phyloP scores from a whole-genome alignment of 2,113 vertebrate genomes.

The Osmerus eperlanus region DNA sequence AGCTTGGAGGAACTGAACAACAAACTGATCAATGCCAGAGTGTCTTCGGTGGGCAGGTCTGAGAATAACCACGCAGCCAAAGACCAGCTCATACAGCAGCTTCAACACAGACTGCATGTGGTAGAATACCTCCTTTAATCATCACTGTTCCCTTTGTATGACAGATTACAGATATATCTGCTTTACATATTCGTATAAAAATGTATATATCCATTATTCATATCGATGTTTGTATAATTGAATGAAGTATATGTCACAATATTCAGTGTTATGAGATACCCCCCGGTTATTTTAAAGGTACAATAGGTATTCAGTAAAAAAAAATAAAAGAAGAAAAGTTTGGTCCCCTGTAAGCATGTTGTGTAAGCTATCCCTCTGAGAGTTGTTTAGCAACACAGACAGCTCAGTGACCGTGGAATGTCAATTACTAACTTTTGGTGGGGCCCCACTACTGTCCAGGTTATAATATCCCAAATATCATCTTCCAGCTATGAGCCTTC shows the following conservation, averaged over 20 bases:
- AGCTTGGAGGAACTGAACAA: slow-evolving; percentile 80
- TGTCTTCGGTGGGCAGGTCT: slow-evolving; percentile 70
- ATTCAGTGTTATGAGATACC: neutral
- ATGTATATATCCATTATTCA: neutral
- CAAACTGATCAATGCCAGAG: slow-evolving; percentile 81
- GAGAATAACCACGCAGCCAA: slow-evolving; percentile 72
- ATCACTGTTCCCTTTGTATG: neutral
- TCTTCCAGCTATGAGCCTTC: too few species aligned
- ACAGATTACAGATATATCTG: too few species aligned
- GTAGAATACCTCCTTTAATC: slow-evolving; percentile 58
- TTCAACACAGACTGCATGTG: slow-evolving; percentile 79
- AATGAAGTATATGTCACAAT: neutral
- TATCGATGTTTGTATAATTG: neutral
- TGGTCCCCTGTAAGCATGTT: too few species aligned
- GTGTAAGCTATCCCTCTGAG: too few species aligned
- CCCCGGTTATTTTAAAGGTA: neutral
- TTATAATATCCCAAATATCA: too few species aligned
- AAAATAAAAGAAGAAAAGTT: too few species aligned
- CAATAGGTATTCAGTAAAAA: too few species aligned
- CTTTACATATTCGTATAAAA: too few species aligned
- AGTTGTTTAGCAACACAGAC: neutral
- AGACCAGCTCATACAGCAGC: slow-evolving; percentile 80
- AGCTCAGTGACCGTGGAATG: too few species aligned
- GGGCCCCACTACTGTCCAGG: too few species aligned
- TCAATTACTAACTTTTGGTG: too few species aligned